Conservation (phyloP, 30 jellyfish, hydroid and myxozoan species). For the Aurelia sp. region DNA sequence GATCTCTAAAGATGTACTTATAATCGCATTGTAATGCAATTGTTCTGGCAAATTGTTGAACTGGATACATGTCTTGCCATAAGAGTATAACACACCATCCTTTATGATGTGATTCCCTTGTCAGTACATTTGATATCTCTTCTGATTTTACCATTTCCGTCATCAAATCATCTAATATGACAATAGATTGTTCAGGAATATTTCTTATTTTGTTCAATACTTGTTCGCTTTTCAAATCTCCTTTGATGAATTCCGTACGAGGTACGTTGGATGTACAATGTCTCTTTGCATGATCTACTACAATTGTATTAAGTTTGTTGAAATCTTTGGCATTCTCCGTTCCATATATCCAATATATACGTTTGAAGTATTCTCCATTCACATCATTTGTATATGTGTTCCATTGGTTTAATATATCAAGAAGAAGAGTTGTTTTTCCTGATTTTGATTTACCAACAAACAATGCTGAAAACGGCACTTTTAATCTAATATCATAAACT, state of each 20-base stretch:
- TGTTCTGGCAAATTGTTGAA: background rate
- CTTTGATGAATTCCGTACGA: background rate
- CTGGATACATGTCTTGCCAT: background rate
- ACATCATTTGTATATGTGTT: background rate
- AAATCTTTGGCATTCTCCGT: background rate
- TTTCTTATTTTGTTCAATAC: background rate
- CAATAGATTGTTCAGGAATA: background rate
- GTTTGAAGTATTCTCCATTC: background rate
- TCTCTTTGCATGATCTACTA: background rate
- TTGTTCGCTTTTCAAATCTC: background rate
- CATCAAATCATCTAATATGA: background rate
- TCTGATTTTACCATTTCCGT: background rate
- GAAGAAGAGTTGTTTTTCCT: background rate
- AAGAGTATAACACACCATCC: background rate
- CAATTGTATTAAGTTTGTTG: background rate
- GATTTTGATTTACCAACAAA: background rate
- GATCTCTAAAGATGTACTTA: background rate
- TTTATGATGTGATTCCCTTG: background rate
- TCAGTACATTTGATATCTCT: background rate
- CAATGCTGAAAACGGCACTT: background rate
- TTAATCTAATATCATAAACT: background rate
- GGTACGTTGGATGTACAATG: background rate
- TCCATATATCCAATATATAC: background rate
- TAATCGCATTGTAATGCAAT: background rate
- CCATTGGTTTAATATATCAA: background rate